A percentile compares a stretch with the other conserved stretches of the same genome.
These are phyloP conservation scores for Corapipo altera DNA, from an alignment of 2,113 vertebrate species.

Conservation along the genomic window DNA sequence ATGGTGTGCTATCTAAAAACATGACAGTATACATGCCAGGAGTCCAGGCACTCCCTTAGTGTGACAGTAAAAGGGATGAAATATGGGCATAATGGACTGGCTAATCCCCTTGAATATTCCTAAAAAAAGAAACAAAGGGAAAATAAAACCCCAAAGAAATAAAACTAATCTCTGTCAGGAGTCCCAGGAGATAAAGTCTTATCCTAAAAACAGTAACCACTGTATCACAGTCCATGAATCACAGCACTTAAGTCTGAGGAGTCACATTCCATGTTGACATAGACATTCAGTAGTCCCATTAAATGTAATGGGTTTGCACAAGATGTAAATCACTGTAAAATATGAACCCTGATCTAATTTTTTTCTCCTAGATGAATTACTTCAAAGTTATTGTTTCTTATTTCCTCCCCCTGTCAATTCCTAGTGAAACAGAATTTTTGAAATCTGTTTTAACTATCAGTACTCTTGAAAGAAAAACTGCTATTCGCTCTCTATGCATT, in stretches of 20 bases:
- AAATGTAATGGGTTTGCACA: no score
- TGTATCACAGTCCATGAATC: not conserved
- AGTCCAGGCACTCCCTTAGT: not conserved
- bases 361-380: no score
- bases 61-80: not conserved
- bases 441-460: no score
- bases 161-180: not conserved
- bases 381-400: no score
- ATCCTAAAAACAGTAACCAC: not conserved
- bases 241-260: not conserved
- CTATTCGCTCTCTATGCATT: no score
- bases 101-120: not conserved
- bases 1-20: not conserved
- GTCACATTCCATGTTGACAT: conserved; percentile 1
- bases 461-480: no score
- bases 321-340: no score
- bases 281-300: not conserved
- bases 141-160: not conserved
- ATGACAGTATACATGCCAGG: not conserved
- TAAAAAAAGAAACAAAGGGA: not conserved
- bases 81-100: not conserved
- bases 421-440: no score
- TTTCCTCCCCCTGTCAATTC: no score
- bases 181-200: not conserved
- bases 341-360: no score